Evolutionary conservation across 2,113 vertebrate genomes (phyloP), one percentile per base, ranked within the genome.

Genomic region (Maccullochella peelii): DNA sequence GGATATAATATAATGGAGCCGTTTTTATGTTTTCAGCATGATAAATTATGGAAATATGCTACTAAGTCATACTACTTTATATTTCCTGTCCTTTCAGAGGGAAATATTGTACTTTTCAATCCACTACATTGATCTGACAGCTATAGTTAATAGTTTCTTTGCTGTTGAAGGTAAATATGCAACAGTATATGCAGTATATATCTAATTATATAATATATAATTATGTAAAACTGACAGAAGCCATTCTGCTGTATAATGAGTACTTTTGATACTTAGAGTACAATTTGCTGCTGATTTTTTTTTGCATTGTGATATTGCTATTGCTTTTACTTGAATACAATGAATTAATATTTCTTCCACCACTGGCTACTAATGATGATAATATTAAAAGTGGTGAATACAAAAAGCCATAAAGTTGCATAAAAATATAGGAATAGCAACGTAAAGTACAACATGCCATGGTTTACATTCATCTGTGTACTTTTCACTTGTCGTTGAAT

Each of bases 381-480:
- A 25, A 78, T 7, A 3, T 15, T 40, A 57, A 71, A 27, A 58
- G 16, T 30, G 30, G 20, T 27, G 11, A 71, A 47, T 30, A 49
- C 3, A 50, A 61, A 75, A 50, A 44, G 7, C 0, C 6, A 49
- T 12, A 52, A 44, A 62, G 44, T 69, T 25, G 44, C 30, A 42
- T 27, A 4, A 36, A 52, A 25, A 14, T 49, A 25, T 7, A 54
- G 40, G 42, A 63, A 50, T 11, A 47, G 20, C 0, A 38, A 16
- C 8, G 10, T 54, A 12, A 52, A 47, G 3, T 57, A 57, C 63
- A 16, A 12, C 63, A 16, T 11, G 42, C 10, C 52, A 25, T 38
- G 62, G 40, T 18, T 77, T 40, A 61, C 63, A 25, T 11, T 77
- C 59, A 27, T 50, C 27, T 79, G 59, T 71, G 55, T 33, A n/a